These are phyloP conservation scores for Drosophila multiciliata DNA, from an alignment of 2,888 invertebrate species.

Conservation along the genomic window DNA sequence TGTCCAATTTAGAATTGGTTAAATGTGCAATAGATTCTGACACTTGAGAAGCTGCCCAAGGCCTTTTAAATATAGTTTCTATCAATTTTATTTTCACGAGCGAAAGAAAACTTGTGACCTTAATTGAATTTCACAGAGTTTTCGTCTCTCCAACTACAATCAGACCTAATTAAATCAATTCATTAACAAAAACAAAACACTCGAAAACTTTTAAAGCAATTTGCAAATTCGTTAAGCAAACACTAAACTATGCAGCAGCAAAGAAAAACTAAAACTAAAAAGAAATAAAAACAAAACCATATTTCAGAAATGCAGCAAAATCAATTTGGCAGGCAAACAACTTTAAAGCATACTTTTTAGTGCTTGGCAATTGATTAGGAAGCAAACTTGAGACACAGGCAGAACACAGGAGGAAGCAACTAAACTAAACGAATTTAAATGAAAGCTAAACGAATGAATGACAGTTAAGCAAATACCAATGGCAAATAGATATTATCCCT, in stretches of 20 bases:
- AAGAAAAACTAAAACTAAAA: not conserved
- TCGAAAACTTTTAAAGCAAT: slow-evolving; percentile 1
- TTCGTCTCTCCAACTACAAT: not conserved
- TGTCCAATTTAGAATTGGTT: not conserved
- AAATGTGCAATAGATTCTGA: not conserved
- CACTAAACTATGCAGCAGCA: slow-evolving; percentile 35
- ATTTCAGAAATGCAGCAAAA: slow-evolving; percentile 23
- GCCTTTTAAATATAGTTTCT: not conserved
- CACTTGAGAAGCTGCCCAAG: not conserved
- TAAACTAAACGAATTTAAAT: slow-evolving; percentile 5
- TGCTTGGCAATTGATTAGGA: slow-evolving; percentile 28
- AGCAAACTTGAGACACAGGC: not conserved
- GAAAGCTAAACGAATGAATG: slow-evolving; percentile 10
- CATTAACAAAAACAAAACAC: not conserved
- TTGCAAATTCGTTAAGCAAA: slow-evolving; percentile 2
- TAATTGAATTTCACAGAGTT: not conserved
- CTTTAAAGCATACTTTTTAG: slow-evolving; percentile 43
- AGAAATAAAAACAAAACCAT: not conserved
- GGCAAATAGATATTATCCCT: slow-evolving; percentile 6
- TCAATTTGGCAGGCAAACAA: slow-evolving; percentile 14
- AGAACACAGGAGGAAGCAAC: not conserved
- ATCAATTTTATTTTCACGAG: not conserved
- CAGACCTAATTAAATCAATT: slow-evolving; percentile 8
- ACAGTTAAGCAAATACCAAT: slow-evolving; percentile 25
- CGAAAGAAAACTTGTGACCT: not conserved